Evolutionary conservation across 1,140 invertebrate genomes (phyloP).

Genomic region (Lucilia sericata): DNA sequence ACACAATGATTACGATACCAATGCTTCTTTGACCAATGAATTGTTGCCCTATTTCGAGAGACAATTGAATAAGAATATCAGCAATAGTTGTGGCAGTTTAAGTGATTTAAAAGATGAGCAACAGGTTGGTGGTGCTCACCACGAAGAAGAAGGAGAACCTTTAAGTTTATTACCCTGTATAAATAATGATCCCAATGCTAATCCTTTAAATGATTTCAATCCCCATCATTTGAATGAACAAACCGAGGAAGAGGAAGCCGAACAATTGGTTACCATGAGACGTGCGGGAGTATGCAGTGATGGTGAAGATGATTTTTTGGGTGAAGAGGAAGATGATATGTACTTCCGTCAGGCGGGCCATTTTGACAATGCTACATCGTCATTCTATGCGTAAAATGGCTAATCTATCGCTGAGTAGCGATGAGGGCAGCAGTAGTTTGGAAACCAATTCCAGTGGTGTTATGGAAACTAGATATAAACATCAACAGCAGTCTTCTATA

Average conservation of each 20-base stretch:
- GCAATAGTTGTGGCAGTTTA: slow-evolving; percentile 59
- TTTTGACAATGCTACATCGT: slow-evolving; percentile 65
- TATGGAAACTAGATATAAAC: slow-evolving; percentile 54
- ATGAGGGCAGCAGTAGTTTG: slow-evolving; percentile 58
- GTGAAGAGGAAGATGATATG: slow-evolving; percentile 56
- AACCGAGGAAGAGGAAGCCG: slow-evolving; percentile 17
- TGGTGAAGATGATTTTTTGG: slow-evolving; percentile 59
- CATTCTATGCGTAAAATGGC: slow-evolving; percentile 65
- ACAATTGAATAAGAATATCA: slow-evolving; percentile 62
- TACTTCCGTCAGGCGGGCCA: slow-evolving; percentile 64
- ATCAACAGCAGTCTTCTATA: slow-evolving; percentile 66
- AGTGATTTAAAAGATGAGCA: slow-evolving; percentile 54
- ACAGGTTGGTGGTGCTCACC: background rate
- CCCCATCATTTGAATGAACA: background rate
- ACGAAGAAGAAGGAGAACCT: slow-evolving; percentile 54
- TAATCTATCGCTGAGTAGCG: slow-evolving; percentile 67
- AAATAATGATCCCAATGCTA: slow-evolving; percentile 62
- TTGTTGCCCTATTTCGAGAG: slow-evolving; percentile 66
- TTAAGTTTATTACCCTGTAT: slow-evolving; percentile 60
- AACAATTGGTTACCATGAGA: slow-evolving; percentile 48
- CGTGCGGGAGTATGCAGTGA: slow-evolving; percentile 60
- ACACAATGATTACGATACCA: slow-evolving; percentile 57
- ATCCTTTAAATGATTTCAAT: slow-evolving; percentile 59
- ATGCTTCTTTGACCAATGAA: slow-evolving; percentile 62
- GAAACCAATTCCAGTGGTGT: slow-evolving; percentile 41